Evolutionary conservation across 1,140 invertebrate genomes (phyloP).

Genomic region (Paralvinella palmiformis): DNA sequence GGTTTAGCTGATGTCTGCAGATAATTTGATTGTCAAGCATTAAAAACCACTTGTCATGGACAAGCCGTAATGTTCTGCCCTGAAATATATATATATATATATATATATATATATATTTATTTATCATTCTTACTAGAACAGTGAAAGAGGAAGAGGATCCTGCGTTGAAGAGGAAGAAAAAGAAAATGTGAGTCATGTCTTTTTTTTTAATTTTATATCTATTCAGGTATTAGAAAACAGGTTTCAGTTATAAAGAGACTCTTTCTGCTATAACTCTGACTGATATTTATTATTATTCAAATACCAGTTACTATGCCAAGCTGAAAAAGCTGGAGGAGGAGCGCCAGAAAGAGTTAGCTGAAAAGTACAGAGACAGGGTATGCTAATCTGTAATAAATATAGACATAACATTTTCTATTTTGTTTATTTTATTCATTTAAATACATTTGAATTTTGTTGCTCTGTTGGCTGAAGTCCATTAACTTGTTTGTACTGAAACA

Average conservation of each 20-base stretch:
- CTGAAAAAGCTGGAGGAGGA: conserved; percentile 93
- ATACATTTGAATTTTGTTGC: not conserved
- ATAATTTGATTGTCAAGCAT: too few species aligned
- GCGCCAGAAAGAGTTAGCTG: conserved; percentile 88
- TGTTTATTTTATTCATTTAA: not conserved
- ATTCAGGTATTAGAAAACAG: not conserved
- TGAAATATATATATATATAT: too few species aligned
- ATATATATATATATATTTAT: too few species aligned
- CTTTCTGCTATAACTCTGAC: not conserved
- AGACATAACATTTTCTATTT: not conserved
- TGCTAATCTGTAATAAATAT: conserved; percentile 10
- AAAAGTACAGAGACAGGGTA: conserved; percentile 83
- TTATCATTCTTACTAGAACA: too few species aligned
- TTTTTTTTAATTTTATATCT: not conserved
- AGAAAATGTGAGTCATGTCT: conserved; percentile 48
- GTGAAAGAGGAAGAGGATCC: conserved; percentile 34
- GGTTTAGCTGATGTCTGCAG: too few species aligned
- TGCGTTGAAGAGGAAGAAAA: conserved; percentile 51
- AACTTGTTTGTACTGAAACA: not conserved
- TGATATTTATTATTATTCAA: not conserved
- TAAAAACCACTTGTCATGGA: too few species aligned
- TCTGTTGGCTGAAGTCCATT: not conserved
- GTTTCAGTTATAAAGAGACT: not conserved
- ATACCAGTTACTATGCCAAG: conserved; percentile 77
- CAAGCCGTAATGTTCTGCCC: too few species aligned